A percentile compares a stretch with the other conserved stretches of the same genome.
Conservation (phyloP, 2,113 vertebrate species). For the Empidonax alnorum region DNA sequence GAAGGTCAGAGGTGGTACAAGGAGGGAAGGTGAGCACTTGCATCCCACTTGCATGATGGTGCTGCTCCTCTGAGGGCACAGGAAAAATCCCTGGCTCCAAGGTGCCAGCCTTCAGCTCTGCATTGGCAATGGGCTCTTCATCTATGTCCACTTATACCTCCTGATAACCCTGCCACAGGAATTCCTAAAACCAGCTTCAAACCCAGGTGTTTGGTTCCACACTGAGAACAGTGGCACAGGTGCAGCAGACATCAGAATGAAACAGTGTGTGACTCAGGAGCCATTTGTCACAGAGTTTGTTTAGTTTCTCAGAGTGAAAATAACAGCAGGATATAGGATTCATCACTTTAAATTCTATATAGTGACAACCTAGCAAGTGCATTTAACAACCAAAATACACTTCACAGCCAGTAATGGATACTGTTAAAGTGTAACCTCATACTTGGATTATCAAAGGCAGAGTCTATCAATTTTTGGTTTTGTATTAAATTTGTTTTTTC, state of each 20-base stretch:
- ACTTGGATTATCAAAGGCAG: conserved; percentile 26
- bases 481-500: conserved; percentile 56
- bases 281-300: neutral
- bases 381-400: conserved; percentile 30
- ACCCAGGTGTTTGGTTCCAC: neutral
- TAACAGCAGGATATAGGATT: neutral
- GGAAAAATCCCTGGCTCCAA: neutral
- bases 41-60: neutral
- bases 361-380: conserved; percentile 28
- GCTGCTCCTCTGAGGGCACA: neutral
- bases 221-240: neutral
- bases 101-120: neutral
- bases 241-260: neutral
- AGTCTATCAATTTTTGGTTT: conserved; percentile 43
- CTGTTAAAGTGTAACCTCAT: conserved; percentile 36
- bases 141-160: neutral
- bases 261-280: neutral
- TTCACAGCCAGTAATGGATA: conserved; percentile 37
- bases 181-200: neutral
- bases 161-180: neutral
- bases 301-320: conserved; percentile 4
- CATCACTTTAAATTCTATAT: neutral
- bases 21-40: neutral
- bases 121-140: neutral
- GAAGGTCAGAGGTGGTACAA: neutral